Evolutionary conservation across 2,888 invertebrate species (phyloP), one percentile per base, ranked within the genome.

Genomic region (Cantharis lateralis): DNA sequence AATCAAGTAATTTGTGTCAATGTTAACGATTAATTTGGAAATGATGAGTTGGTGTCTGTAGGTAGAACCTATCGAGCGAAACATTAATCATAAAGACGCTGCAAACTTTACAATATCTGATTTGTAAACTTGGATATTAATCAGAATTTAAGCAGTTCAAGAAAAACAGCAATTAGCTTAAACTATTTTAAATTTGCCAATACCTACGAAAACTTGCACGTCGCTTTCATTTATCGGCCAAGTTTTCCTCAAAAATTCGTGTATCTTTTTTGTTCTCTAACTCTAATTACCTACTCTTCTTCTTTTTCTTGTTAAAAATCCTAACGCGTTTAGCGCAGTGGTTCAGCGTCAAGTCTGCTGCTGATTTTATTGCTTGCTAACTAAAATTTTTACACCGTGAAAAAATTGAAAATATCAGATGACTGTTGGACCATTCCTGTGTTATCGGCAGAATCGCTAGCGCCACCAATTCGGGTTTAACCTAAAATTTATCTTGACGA

Each of bases 391-490:
- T 28, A 10, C 10, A 10, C 10, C 2, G 10, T 10, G 26, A 28
- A 48, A n/a, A n/a, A 48, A n/a, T n/a, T 48, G 32, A 48, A 48
- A 48, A 48, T n/a, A 1, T 48, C 11, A 11, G 10, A 2, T 2
- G 26, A 10, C 13, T 13, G 7, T 48, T 48, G 7, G n/a, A n/a
- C 48, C 74, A 15, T 74, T 63, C 74, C 74, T 74, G 62, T 62
- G 74, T 74, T 74, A 74, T 70, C 74, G 74, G 74, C 74, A 32
- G 70, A 61, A 63, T 63, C 70, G 70, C 74, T 64, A 74, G 74
- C 74, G 74, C 74, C 74, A 69, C 70, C 70, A 62, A 70, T 70
- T 69, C 70, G 48, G 32, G 18, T 20, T 68, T 74, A 74, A 74
- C 68, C 64, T 68, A 69, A 68, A 68, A 68, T 62, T 48, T 48